A percentile compares a stretch with the other conserved stretches of the same genome.
Conservation (phyloP, 2,888 invertebrate species). For the Melieria crassipennis region DNA sequence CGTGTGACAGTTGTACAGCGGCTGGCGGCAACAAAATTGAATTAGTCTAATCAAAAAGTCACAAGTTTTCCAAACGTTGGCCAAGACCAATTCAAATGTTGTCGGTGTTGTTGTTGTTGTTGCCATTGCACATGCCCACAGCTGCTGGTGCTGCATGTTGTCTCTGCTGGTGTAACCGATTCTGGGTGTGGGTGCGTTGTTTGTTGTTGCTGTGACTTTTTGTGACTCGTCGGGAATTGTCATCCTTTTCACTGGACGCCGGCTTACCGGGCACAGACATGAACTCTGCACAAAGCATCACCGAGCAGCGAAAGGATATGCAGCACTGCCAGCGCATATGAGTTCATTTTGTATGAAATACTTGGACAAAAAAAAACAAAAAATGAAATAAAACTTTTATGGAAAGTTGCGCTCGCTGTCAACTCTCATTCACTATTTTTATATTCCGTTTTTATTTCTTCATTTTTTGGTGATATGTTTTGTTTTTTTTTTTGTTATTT, state of each 20-base stretch:
- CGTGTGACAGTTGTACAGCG: conserved; percentile 18
- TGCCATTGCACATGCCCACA: background rate
- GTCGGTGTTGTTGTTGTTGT: too few relatives aligned
- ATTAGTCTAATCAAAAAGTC: conserved; percentile 52
- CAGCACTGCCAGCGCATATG: conserved; percentile 2
- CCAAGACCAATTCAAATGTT: background rate
- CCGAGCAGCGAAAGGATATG: too few relatives aligned
- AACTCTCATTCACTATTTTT: conserved; percentile 20
- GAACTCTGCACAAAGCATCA: too few relatives aligned
- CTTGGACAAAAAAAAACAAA: conserved; percentile 18
- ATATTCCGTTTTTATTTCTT: conserved; percentile 22
- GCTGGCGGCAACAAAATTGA: conserved; percentile 45
- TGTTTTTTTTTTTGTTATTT: conserved; percentile 5
- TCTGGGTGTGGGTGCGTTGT: background rate
- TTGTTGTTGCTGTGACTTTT: conserved; percentile 17
- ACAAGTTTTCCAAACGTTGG: conserved; percentile 42
- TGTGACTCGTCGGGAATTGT: conserved; percentile 32
- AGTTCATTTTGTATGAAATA: conserved; percentile 45
- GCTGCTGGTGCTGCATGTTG: too few relatives aligned
- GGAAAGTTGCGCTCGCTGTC: conserved; percentile 22
- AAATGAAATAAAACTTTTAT: conserved; percentile 33
- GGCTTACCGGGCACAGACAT: too few relatives aligned
- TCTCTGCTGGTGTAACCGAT: too few relatives aligned
- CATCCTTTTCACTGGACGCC: conserved; percentile 16
- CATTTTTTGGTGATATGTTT: conserved; percentile 8